Conservation (phyloP, 2,113 vertebrate genomes). For the Neolamprologus hecqui region DNA sequence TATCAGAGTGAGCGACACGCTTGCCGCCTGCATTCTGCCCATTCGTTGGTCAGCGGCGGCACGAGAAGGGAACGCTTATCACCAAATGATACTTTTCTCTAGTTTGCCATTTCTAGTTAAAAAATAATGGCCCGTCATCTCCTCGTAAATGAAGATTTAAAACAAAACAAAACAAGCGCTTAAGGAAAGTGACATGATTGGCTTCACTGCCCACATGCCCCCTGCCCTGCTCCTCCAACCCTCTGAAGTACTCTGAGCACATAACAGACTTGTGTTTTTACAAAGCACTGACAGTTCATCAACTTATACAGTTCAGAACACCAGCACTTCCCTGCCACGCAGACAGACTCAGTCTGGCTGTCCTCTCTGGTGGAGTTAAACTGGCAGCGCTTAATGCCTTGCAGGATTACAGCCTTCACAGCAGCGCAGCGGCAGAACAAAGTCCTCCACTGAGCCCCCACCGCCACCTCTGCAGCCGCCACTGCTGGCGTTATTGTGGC, state of each 20-base stretch:
- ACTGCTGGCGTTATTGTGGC: neutral
- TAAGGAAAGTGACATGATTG: slow-evolving; percentile 44
- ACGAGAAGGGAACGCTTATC: slow-evolving; percentile 61
- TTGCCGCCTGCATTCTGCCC: neutral
- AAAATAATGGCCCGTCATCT: slow-evolving; percentile 63
- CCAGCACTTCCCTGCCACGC: slow-evolving; percentile 70
- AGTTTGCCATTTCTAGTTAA: slow-evolving; percentile 73
- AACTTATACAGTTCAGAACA: slow-evolving; percentile 65
- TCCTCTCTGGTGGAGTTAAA: slow-evolving; percentile 51
- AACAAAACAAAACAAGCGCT: slow-evolving; percentile 32
- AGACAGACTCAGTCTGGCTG: slow-evolving; percentile 47
- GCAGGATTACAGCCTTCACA: slow-evolving; percentile 35
- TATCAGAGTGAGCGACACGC: slow-evolving; percentile 44
- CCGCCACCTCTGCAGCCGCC: neutral
- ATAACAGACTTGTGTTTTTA: slow-evolving; percentile 37
- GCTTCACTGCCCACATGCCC: slow-evolving; percentile 6
- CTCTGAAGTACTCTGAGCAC: slow-evolving; percentile 55
- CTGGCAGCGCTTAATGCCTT: slow-evolving; percentile 45
- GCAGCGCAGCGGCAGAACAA: slow-evolving; percentile 5
- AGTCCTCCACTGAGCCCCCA: neutral
- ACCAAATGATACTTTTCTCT: slow-evolving; percentile 67
- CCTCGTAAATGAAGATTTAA: slow-evolving; percentile 50
- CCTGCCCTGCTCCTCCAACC: slow-evolving; percentile 4
- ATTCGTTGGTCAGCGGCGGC: slow-evolving; percentile 15
- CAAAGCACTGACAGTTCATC: slow-evolving; percentile 70